Evolutionary conservation across 1,140 invertebrate genomes (phyloP).

Genomic region (Hormaphis cornu): DNA sequence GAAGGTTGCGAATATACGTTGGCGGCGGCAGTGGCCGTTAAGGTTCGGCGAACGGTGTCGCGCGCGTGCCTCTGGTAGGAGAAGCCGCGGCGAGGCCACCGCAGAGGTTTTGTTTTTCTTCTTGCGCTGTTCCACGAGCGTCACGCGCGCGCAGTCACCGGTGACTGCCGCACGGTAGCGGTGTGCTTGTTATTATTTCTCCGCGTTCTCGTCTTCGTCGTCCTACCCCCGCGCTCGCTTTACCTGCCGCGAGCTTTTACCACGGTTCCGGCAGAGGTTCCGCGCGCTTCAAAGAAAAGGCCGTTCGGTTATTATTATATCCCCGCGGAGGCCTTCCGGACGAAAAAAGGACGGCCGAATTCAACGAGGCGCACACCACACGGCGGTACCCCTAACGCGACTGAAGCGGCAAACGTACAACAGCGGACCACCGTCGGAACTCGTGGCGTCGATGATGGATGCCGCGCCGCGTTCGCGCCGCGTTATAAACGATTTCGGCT

Average conservation of each 20-base stretch:
- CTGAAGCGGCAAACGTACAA: background rate
- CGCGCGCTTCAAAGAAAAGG: too few species aligned
- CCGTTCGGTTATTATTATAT: too few species aligned
- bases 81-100: conserved; percentile 13
- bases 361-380: too few species aligned
- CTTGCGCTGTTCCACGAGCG: background rate
- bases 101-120: background rate
- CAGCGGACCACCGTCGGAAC: background rate
- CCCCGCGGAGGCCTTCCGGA: too few species aligned
- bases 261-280: background rate
- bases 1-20: background rate
- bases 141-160: background rate
- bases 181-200: too few species aligned
- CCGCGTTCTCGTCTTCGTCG: too few species aligned
- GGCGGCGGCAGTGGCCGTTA: background rate
- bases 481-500: background rate
- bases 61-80: background rate
- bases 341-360: too few species aligned
- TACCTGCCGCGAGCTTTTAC: too few species aligned
- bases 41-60: background rate
- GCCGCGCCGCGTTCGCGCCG: background rate
- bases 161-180: background rate
- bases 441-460: background rate
- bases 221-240: too few species aligned
- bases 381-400: background rate